These are phyloP conservation scores for Lasius fuliginosus DNA, from an alignment of 2,888 invertebrate species.

Conservation along the genomic window DNA sequence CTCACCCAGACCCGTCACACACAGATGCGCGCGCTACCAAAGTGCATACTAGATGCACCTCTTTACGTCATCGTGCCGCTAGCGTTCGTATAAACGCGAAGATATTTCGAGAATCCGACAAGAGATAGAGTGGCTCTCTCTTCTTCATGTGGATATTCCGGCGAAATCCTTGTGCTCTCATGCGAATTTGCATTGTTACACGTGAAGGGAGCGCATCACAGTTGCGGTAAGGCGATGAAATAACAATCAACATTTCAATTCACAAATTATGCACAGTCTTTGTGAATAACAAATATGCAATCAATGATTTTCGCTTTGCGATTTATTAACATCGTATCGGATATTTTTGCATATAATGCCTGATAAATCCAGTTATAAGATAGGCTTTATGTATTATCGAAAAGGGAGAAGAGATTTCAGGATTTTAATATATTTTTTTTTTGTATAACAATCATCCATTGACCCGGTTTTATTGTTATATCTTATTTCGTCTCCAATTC, in stretches of 20 bases:
- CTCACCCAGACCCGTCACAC: not conserved
- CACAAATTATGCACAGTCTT: slow-evolving; percentile 9
- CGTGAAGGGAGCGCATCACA: not conserved
- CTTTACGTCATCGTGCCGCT: slow-evolving; percentile 47
- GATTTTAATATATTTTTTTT: not conserved
- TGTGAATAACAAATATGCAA: not conserved
- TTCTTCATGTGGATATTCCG: slow-evolving; percentile 33
- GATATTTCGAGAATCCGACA: slow-evolving; percentile 48
- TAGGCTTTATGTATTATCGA: not conserved
- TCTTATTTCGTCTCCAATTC: not conserved
- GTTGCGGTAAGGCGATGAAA: slow-evolving; percentile 12
- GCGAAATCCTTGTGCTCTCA: slow-evolving; percentile 19
- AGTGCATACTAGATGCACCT: slow-evolving; percentile 45
- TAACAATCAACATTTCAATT: slow-evolving; percentile 48
- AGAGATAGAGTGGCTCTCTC: slow-evolving; percentile 36
- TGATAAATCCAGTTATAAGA: not conserved
- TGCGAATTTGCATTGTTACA: slow-evolving; percentile 51
- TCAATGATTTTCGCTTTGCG: not conserved
- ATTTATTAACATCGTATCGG: not conserved
- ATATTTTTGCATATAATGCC: not conserved
- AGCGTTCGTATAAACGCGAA: slow-evolving; percentile 36
- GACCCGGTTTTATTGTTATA: not conserved
- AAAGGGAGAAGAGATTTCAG: not conserved
- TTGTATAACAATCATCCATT: not conserved
- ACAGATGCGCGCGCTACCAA: not conserved